These are phyloP conservation scores for Hydraecia micacea DNA, from an alignment of 2,888 invertebrate genomes.

Conservation along the genomic window DNA sequence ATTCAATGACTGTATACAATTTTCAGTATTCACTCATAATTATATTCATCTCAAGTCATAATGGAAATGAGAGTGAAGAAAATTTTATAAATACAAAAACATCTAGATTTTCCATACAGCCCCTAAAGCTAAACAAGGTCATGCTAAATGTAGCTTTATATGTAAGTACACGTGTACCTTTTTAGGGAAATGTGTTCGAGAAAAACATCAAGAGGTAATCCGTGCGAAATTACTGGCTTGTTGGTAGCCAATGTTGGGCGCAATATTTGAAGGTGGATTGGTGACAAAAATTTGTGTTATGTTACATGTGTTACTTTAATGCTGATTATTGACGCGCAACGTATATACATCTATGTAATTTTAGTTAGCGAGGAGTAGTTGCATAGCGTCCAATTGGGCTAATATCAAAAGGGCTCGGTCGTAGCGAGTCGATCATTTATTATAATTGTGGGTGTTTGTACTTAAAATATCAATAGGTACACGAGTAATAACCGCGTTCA, in stretches of 20 bases:
- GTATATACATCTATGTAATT: too few relatives aligned
- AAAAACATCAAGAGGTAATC: conserved; percentile 19
- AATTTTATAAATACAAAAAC: conserved; percentile 16
- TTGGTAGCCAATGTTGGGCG: background rate
- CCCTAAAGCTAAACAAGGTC: conserved; percentile 12
- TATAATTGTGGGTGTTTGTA: too few relatives aligned
- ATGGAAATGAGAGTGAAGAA: background rate
- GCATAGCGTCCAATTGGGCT: too few relatives aligned
- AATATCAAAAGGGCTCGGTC: too few relatives aligned
- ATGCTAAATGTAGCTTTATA: conserved; percentile 8
- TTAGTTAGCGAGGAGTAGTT: too few relatives aligned
- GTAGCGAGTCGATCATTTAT: too few relatives aligned
- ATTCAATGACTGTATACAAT: conserved; percentile 5
- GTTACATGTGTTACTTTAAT: background rate
- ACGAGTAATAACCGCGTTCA: too few relatives aligned
- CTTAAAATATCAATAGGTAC: too few relatives aligned
- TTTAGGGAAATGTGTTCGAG: conserved; percentile 10
- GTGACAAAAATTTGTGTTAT: background rate
- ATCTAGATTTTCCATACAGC: conserved; percentile 13
- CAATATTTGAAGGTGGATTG: background rate
- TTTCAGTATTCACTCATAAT: background rate
- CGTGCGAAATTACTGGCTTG: background rate
- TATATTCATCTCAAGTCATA: conserved; percentile 23
- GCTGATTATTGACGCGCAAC: too few relatives aligned
- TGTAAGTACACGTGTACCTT: conserved; percentile 13